Evolutionary conservation across 2,888 invertebrate species (phyloP).

Genomic region (Andrena bucephala): DNA sequence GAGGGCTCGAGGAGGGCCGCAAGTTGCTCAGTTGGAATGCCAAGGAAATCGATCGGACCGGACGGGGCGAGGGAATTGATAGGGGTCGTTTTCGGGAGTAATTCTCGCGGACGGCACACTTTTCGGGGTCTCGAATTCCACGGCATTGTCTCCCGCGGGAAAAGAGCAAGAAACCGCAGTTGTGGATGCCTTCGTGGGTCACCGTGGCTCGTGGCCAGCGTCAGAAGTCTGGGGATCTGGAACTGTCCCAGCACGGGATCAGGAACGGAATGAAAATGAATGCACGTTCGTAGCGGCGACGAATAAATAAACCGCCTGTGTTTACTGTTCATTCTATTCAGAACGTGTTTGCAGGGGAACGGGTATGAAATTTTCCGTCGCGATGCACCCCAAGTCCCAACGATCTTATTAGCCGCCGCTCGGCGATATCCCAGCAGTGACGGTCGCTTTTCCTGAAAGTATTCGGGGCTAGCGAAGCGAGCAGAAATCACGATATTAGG

Average conservation of each 20-base stretch:
- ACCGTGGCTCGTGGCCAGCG: slow-evolving; percentile 64
- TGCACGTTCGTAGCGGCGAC: slow-evolving; percentile 44
- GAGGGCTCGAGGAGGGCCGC: slow-evolving; percentile 10
- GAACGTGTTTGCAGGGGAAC: slow-evolving; percentile 9
- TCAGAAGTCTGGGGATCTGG: slow-evolving; percentile 54
- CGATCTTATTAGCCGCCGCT: slow-evolving; percentile 20
- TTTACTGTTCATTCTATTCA: slow-evolving; percentile 44
- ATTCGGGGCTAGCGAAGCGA: not conserved
- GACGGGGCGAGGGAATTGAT: slow-evolving; percentile 40
- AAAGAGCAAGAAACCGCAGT: slow-evolving; percentile 66
- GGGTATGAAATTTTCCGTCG: slow-evolving; percentile 40
- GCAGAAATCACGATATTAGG: no score
- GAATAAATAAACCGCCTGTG: slow-evolving; percentile 57
- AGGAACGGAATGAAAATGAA: slow-evolving; percentile 58
- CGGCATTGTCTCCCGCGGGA: slow-evolving; percentile 59
- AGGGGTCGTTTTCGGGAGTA: slow-evolving; percentile 55
- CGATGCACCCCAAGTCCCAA: slow-evolving; percentile 32
- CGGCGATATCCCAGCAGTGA: not conserved
- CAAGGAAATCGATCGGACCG: slow-evolving; percentile 47
- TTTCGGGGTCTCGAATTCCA: slow-evolving; percentile 47
- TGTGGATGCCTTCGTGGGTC: slow-evolving; percentile 57
- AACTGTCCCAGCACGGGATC: slow-evolving; percentile 63
- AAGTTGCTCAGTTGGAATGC: slow-evolving; percentile 38
- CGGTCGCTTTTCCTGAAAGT: not conserved
- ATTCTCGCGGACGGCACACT: slow-evolving; percentile 51